These are phyloP conservation scores for Mungos mungo DNA, from an alignment of 2,113 vertebrate genomes.

Conservation along the genomic window DNA sequence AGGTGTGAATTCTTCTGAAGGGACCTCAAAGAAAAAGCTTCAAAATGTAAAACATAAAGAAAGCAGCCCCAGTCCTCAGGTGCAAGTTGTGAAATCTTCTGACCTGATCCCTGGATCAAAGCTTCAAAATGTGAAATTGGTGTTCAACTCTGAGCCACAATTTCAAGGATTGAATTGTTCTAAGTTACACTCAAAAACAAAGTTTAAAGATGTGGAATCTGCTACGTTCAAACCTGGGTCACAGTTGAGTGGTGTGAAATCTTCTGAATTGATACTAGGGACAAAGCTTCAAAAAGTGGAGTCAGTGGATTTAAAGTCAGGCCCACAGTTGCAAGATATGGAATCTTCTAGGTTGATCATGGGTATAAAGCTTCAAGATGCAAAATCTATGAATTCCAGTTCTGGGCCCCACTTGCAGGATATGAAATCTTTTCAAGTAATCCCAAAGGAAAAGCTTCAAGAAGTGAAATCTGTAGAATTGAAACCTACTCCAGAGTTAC, in stretches of 20 bases:
- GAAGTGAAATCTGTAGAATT: not conserved
- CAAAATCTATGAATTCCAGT: slow-evolving; percentile 26
- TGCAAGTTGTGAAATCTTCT: slow-evolving; percentile 44
- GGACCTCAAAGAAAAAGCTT: not conserved
- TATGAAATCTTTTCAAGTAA: slow-evolving; percentile 21
- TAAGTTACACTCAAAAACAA: not conserved
- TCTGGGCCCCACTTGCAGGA: not conserved
- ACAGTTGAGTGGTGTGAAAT: not conserved
- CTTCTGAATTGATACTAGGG: not conserved
- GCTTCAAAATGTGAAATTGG: not conserved
- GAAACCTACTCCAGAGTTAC: slow-evolving; percentile 32
- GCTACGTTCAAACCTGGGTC: not conserved
- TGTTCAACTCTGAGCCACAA: not conserved
- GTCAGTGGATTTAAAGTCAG: not conserved
- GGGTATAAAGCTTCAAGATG: slow-evolving; percentile 40
- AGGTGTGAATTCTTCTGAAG: not conserved
- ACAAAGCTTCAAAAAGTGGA: slow-evolving; percentile 27
- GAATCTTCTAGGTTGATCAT: slow-evolving; percentile 34
- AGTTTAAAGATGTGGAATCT: not conserved
- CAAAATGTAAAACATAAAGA: slow-evolving; percentile 9
- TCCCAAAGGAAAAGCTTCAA: not conserved
- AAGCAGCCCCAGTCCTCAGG: not conserved
- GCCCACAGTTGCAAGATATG: slow-evolving; percentile 51
- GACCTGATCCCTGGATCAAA: not conserved
- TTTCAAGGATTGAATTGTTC: not conserved